Evolutionary conservation across 2,113 vertebrate species (phyloP).

Genomic region (Eira barbara): DNA sequence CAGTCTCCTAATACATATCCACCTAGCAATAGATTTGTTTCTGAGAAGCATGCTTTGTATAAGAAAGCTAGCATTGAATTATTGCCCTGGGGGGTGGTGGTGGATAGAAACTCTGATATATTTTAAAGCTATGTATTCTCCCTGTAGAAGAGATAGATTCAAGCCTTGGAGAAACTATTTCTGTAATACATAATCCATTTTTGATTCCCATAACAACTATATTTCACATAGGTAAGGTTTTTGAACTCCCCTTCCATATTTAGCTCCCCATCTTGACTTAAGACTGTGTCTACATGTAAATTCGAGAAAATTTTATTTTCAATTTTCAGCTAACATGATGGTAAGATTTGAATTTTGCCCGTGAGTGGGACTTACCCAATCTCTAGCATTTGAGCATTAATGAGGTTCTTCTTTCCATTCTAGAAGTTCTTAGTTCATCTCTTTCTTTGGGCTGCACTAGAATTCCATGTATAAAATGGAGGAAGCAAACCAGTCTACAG

Average conservation of each 20-base stretch:
- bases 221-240: not conserved
- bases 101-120: not conserved
- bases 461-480: slow-evolving; percentile 1
- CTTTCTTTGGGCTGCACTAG: not conserved
- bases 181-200: not conserved
- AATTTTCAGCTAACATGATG: not conserved
- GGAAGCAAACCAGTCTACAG: slow-evolving; percentile 30
- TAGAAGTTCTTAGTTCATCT: not conserved
- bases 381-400: not conserved
- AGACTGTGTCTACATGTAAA: not conserved
- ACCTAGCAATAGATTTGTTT: not conserved
- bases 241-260: not conserved
- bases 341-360: not conserved
- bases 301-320: not conserved
- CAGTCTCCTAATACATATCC: not conserved
- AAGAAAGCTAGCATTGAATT: not conserved
- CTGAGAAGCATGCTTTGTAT: not conserved
- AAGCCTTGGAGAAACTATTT: not conserved
- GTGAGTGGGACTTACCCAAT: not conserved
- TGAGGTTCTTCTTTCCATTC: not conserved
- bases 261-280: not conserved
- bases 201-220: not conserved
- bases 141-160: not conserved
- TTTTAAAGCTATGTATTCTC: not conserved
- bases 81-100: no score